Evolutionary conservation across 2,888 invertebrate species (phyloP).

Genomic region (Tenthredo scrophulariae): DNA sequence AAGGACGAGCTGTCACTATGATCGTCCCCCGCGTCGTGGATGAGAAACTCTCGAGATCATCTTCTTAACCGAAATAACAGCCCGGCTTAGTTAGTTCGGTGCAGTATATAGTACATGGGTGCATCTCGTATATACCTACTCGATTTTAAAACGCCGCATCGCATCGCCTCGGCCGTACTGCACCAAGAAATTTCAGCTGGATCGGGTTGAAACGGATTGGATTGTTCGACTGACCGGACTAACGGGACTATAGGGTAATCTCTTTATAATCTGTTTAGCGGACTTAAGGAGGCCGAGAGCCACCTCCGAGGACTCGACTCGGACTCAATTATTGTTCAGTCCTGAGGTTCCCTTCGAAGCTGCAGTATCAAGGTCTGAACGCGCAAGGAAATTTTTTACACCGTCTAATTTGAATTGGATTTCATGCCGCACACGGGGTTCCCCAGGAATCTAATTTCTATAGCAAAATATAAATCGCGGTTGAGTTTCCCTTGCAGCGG

Average conservation of each 20-base stretch:
- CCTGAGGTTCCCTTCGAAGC: neutral
- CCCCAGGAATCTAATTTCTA: neutral
- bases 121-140: neutral
- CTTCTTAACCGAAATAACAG: slow-evolving; percentile 49
- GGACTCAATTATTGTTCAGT: slow-evolving; percentile 29
- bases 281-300: slow-evolving; percentile 7
- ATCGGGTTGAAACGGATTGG: slow-evolving; percentile 50
- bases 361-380: neutral
- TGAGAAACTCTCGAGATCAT: neutral
- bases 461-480: neutral
- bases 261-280: slow-evolving; percentile 50
- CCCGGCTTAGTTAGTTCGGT: slow-evolving; percentile 32
- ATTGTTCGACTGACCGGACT: slow-evolving; percentile 50
- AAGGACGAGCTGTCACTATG: slow-evolving; percentile 38
- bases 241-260: slow-evolving; percentile 49
- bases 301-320: slow-evolving; percentile 34
- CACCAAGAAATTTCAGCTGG: slow-evolving; percentile 18
- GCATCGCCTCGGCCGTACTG: neutral
- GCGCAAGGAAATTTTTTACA: neutral
- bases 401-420: too few relatives aligned
- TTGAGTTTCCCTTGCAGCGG: neutral
- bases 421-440: too few relatives aligned
- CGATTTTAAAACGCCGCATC: slow-evolving; percentile 32
- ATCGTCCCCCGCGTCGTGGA: slow-evolving; percentile 35
- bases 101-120: neutral